Evolutionary conservation across 2,888 invertebrate genomes (phyloP), one percentile per base, ranked within the genome.

Genomic region (Lutraria lutraria): DNA sequence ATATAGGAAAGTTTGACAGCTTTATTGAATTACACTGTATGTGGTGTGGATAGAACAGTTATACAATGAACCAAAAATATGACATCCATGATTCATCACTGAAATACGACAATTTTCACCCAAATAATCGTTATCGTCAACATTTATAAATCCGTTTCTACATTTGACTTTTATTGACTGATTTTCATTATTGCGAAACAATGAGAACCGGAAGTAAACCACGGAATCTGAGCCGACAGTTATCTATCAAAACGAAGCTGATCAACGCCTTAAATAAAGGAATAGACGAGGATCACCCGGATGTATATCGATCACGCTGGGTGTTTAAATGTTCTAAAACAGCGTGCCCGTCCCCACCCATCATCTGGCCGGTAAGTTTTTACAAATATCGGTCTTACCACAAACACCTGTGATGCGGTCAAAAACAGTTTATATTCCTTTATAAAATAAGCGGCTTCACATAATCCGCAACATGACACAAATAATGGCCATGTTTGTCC

Each of bases 191-290:
- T 34, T 16, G 76, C 0, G 34, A 16, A 34, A 68, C 43, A 83
- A 84, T 84, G 84, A 84, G 72, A 53, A 29, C 84, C 29, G 76
- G 54, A 21, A 76, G 54, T 12, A 68, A 76, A 29, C 16, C 29
- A 1, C 60, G 52, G 29, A 76, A 76, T 12, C 25, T 84, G 12
- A 63, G 21, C 8, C 81, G 86, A n/a, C 87, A 86, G 31, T 53
- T 82, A 21, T 90, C 90, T 0, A 83, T 89, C 21, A 85, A 83
- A 43, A 85, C 85, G 25, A 85, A 85, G 53, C 81, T 90, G 34
- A 83, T 90, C 8, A 87, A 85, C 43, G 90, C 90, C 6, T 79
- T 90, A 29, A 90, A 90, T 63, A 79, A 90, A 83, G 54, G 82
- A n/a, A 85, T 90, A 29, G 87, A 87, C 21, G 85, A 89, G 21